phyloP scores from a whole-genome alignment of 2,113 vertebrate genomes.

The Trogon surrucura region DNA sequence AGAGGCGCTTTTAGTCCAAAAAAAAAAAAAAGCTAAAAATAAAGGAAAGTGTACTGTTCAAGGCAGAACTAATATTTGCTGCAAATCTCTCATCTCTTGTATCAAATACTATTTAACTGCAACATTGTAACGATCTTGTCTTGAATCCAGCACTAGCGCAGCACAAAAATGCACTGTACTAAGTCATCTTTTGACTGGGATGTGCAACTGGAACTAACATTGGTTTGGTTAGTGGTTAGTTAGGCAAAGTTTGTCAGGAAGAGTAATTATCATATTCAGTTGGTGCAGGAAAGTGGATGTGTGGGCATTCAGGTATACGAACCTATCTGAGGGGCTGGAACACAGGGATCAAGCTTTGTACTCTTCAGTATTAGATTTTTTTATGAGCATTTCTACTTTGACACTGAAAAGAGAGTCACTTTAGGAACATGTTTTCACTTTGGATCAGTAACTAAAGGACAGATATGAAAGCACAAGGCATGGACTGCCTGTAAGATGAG shows the following conservation, averaged over 20 bases:
- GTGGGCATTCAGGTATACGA: background rate
- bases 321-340: background rate
- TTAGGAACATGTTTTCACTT: background rate
- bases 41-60: background rate
- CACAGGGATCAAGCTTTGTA: background rate
- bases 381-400: background rate
- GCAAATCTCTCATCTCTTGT: background rate
- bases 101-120: background rate
- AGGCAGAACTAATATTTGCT: background rate
- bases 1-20: background rate
- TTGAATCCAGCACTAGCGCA: background rate
- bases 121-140: background rate
- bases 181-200: background rate
- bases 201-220: background rate
- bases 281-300: background rate
- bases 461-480: background rate
- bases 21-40: background rate
- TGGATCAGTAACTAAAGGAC: background rate
- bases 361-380: background rate
- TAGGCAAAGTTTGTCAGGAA: background rate
- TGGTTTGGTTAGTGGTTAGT: background rate
- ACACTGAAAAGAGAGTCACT: background rate
- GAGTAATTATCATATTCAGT: background rate
- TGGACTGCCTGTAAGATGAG: background rate
- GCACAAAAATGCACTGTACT: background rate